These are phyloP conservation scores for Australoheros scitulus DNA, from an alignment of 2,113 vertebrate species.

Conservation along the genomic window DNA sequence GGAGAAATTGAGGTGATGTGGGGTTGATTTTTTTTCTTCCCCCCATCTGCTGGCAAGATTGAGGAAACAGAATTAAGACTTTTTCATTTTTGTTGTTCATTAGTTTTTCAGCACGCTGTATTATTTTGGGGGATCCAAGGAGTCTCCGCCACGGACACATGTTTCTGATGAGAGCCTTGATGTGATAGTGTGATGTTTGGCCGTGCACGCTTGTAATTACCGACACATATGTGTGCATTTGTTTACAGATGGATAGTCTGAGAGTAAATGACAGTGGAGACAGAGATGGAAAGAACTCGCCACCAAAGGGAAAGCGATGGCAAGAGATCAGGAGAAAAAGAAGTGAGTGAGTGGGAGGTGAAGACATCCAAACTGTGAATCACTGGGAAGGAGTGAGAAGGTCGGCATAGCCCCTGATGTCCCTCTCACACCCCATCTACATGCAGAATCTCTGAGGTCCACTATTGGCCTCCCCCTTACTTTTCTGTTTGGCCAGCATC, in stretches of 20 bases:
- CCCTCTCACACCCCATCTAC: slow-evolving; percentile 45
- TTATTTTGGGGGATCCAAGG: slow-evolving; percentile 41
- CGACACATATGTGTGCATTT: slow-evolving; percentile 46
- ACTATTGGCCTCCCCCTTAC: slow-evolving; percentile 22
- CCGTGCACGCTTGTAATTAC: slow-evolving; percentile 12
- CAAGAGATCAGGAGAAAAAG: slow-evolving; percentile 49
- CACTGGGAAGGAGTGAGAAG: slow-evolving; percentile 18
- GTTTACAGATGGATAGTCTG: slow-evolving; percentile 49
- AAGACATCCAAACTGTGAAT: slow-evolving; percentile 46
- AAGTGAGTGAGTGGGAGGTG: slow-evolving; percentile 45
- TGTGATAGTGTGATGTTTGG: slow-evolving; percentile 42
- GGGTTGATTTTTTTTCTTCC: slow-evolving; percentile 48
- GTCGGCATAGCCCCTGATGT: slow-evolving; percentile 29
- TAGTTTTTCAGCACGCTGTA: slow-evolving; percentile 31
- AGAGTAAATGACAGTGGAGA: slow-evolving; percentile 48
- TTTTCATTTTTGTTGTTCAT: slow-evolving; percentile 44
- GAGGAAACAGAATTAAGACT: slow-evolving; percentile 44
- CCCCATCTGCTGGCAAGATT: slow-evolving; percentile 47
- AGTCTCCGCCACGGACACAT: slow-evolving; percentile 32
- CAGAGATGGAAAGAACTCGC: slow-evolving; percentile 31
- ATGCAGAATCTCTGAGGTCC: slow-evolving; percentile 28
- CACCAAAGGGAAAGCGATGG: slow-evolving; percentile 47
- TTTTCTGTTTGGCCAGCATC: slow-evolving; percentile 33
- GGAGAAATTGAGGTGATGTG: slow-evolving; percentile 65
- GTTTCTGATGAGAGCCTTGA: slow-evolving; percentile 51